phyloP scores from a whole-genome alignment of 2,113 vertebrate genomes.

The Peromyscus maniculatus region DNA sequence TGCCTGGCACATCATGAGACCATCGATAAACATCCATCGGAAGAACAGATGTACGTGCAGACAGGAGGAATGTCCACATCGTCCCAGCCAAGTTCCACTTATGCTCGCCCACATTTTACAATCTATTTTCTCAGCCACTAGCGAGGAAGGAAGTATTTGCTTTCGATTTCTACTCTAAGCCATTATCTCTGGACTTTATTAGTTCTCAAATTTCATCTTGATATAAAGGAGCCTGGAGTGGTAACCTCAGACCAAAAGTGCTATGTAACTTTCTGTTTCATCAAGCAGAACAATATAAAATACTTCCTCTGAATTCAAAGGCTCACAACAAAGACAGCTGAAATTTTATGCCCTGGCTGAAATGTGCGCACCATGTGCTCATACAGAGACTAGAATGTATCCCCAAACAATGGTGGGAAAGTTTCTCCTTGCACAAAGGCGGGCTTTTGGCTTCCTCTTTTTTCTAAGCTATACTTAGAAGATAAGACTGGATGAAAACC shows the following conservation, averaged over 20 bases:
- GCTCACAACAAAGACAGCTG: background rate
- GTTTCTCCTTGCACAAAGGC: background rate
- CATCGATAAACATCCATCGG: background rate
- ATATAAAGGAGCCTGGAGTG: background rate
- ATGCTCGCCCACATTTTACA: background rate
- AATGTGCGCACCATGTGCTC: background rate
- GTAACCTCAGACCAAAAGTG: conserved; percentile 13
- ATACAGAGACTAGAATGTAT: background rate
- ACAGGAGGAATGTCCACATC: background rate
- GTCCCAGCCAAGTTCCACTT: background rate
- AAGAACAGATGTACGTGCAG: background rate
- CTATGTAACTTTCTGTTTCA: conserved; percentile 28
- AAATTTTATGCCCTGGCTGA: background rate
- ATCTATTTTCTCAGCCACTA: background rate
- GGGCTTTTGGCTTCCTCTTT: background rate
- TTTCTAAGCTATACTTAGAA: background rate
- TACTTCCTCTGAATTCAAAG: conserved; percentile 26
- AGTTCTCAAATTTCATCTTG: conserved; percentile 17
- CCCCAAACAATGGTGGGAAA: conserved; percentile 51
- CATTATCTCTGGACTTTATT: background rate
- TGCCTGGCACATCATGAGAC: background rate
- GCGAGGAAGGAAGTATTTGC: conserved; percentile 16
- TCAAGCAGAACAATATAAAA: conserved; percentile 10
- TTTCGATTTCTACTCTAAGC: conserved; percentile 11
- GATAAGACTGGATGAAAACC: background rate